Base-by-base conservation (phyloP, 2,797 vertebrate species). In the Poeciliopsis turneri region DNA sequence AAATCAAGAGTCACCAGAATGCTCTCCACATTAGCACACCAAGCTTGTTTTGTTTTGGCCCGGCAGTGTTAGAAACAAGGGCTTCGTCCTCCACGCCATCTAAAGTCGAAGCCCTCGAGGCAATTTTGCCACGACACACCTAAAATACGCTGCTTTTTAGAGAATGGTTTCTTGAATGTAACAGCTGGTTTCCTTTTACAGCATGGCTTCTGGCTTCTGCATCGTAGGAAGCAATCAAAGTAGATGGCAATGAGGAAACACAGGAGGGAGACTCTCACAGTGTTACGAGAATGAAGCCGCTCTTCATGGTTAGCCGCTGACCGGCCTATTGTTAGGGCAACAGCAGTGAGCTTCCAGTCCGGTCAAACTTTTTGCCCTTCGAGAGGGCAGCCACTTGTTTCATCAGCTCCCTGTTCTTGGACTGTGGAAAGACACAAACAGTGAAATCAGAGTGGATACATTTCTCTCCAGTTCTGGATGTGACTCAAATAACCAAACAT, bases 331-430 rank as follows among this genome's bases (percentile, higher is more conserved):
- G 92, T 98, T 96, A 99, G 88, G 97, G 97, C 92, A 98, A 96
- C 74, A 97, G 96, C 82, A 99, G 94, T 33, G 97, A 95, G 80
- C 96, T 97, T 90, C 98, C 98, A 85, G 97, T 97, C 92, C 97
- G 97, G 93, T 99, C 98, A 91, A 99, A 98, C 92, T 99, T 99
- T 95, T 99, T 99, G 87, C 98, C 98, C 95, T 99, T 99, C 8
- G 98, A 99, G 86, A 99, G 95, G 1, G 98, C 97, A 53, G 98
- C 98, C 33, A 99, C 98, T 94, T 99, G 98, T 88, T 99, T 99
- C 96, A 99, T 96, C 88, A 99, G 93, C 93, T 99, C 98, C 90
- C 98, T 96, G 96, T 99, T 99, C 95, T 99, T 99, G 79, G 96
- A 90, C 98, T 99, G 95, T 81, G 93, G 76, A 85, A 74, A 86